phyloP scores from a whole-genome alignment of 2,113 vertebrate genomes.

The Zosterops japonicus region DNA sequence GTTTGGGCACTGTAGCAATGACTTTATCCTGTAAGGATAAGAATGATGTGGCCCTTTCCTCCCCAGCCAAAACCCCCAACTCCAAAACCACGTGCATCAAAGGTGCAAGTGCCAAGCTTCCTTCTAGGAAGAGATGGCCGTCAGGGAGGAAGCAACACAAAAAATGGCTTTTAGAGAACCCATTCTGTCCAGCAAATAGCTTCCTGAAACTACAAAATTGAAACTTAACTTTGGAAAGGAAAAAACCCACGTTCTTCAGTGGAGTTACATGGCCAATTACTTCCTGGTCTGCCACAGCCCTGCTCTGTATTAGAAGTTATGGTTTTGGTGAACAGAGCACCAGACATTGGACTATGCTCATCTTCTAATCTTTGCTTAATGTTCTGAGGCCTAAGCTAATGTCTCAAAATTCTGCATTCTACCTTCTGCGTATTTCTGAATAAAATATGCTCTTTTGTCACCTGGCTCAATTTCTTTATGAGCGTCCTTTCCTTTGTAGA shows the following conservation, averaged over 20 bases:
- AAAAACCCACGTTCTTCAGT: neutral
- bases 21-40: neutral
- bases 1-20: neutral
- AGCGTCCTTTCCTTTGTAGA: neutral
- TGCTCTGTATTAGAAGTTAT: neutral
- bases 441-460: neutral
- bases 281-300: neutral
- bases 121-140: rapidly evolving
- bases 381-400: neutral
- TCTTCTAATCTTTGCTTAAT: neutral
- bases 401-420: neutral
- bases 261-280: neutral
- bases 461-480: neutral
- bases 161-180: neutral
- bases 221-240: neutral
- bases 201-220: neutral
- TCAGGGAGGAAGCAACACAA: neutral
- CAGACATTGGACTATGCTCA: neutral
- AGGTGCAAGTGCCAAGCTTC: neutral
- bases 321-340: neutral
- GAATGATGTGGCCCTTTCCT: neutral
- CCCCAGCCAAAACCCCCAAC: neutral
- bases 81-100: neutral
- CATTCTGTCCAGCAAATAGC: neutral
- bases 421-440: neutral